Evolutionary conservation across 2,888 invertebrate genomes (phyloP).

Genomic region (Eupsilia transversa): DNA sequence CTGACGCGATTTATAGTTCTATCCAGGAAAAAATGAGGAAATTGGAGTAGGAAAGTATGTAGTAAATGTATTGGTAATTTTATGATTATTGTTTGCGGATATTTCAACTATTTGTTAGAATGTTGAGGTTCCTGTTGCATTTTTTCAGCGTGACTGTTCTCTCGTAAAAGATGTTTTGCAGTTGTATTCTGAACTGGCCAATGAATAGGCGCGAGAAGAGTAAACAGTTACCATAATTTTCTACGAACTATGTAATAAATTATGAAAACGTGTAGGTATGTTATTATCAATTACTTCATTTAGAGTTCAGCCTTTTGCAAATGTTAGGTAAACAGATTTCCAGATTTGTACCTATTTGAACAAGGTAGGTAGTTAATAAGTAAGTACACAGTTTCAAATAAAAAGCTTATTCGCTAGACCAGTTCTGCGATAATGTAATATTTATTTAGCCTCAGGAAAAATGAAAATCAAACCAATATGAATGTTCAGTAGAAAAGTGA

Average conservation of each 20-base stretch:
- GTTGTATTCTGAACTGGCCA: not conserved
- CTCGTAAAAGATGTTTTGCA: not conserved
- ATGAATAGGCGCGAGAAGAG: not conserved
- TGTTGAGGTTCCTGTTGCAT: not conserved
- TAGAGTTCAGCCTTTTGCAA: not conserved
- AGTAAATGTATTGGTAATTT: constrained; percentile 37
- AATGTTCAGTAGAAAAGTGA: constrained; percentile 17
- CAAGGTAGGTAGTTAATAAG: not conserved
- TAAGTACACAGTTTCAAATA: constrained; percentile 9
- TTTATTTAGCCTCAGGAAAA: constrained; percentile 24
- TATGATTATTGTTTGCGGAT: constrained; percentile 26
- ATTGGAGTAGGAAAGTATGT: constrained; percentile 38
- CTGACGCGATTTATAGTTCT: constrained; percentile 59
- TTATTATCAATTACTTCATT: not conserved
- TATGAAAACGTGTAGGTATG: not conserved
- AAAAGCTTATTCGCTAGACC: constrained; percentile 15
- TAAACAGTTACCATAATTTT: not conserved
- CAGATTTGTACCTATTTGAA: constrained; percentile 5
- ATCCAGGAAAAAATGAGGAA: constrained; percentile 52
- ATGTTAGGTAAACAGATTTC: not conserved
- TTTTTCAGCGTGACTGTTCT: not conserved
- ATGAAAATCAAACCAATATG: constrained; percentile 28
- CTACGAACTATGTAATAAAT: not conserved
- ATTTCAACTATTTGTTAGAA: not conserved
- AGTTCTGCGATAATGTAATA: constrained; percentile 13